Conservation (phyloP, 2,113 vertebrate genomes). For the Leiothrix lutea region DNA sequence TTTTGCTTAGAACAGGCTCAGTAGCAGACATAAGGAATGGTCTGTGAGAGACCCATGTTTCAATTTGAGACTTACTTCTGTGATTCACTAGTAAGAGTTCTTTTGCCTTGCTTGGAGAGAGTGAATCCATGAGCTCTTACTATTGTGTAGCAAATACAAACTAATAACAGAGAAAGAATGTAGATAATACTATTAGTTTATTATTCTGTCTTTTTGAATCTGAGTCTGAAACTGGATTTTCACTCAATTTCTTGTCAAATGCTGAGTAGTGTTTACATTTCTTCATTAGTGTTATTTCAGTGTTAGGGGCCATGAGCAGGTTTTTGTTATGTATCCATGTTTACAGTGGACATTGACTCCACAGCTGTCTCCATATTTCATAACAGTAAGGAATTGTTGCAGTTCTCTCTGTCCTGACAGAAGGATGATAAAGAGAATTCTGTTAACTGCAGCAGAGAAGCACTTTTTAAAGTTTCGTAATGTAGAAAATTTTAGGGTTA, state of each 20-base stretch:
- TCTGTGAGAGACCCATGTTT: neutral
- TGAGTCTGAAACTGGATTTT: neutral
- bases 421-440: neutral
- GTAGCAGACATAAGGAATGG: neutral
- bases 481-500: neutral
- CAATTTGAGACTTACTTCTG: neutral
- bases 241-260: neutral
- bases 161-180: neutral
- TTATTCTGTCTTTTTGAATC: neutral
- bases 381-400: neutral
- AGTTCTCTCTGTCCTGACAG: neutral
- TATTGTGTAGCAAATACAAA: neutral
- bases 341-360: neutral
- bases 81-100: neutral
- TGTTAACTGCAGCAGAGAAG: neutral
- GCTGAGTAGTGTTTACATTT: neutral
- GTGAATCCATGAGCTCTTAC: neutral
- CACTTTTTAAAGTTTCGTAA: neutral
- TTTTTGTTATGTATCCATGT: neutral
- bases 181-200: neutral
- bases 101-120: neutral
- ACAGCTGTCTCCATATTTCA: neutral
- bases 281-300: neutral
- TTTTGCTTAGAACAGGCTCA: neutral
- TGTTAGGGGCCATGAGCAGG: neutral